Evolutionary conservation across 2,888 invertebrate species (phyloP), one percentile per base, ranked within the genome.

Genomic region (Ectobius pallidus): DNA sequence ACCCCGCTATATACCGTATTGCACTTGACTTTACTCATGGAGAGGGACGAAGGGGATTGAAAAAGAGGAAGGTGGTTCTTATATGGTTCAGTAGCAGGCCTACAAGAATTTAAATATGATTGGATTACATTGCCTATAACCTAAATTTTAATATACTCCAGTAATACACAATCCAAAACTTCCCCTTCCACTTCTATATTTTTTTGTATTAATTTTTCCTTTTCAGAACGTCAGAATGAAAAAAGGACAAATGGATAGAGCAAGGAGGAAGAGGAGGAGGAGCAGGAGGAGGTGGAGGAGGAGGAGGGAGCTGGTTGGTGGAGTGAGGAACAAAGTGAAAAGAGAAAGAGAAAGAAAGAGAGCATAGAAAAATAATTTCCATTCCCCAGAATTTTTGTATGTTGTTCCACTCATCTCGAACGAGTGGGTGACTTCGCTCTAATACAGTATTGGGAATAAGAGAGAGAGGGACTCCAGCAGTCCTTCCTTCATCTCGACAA

Each of bases 121-220:
- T 65, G 65, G 65, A 65, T 65, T 65, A 65, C 18, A 46, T 3
- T 22, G 65, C 65, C 65, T 65, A 44, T 46, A 65, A 44, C 44
- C 44, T 65, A 65, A 32, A 44, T 65, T 65, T 44, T 65, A 63
- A 63, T 63, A 16, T 63, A 63, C 63, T 63, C 42, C 63, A 63
- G 52, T 25, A 0, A 20, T n/a, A n/a, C 25, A 30, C 58, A 58
- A 58, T 58, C 58, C 58, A 30, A 46, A 46, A 7, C n/a, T n/a
- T n/a, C 46, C 46, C 61, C n/a, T 32, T 32, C 22, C 58, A 25
- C 58, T 58, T 27, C 27, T 27, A n/a, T 7, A 34, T 34, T 34
- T 61, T 61, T 61, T 61, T 61, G 61, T 61, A 18, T 61, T n/a
- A 22, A 61, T 61, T 32, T 32, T 32, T 61, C 32, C 61, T 61